phyloP scores from a whole-genome alignment of 2,113 vertebrate species.

The Onychostoma macrolepis region DNA sequence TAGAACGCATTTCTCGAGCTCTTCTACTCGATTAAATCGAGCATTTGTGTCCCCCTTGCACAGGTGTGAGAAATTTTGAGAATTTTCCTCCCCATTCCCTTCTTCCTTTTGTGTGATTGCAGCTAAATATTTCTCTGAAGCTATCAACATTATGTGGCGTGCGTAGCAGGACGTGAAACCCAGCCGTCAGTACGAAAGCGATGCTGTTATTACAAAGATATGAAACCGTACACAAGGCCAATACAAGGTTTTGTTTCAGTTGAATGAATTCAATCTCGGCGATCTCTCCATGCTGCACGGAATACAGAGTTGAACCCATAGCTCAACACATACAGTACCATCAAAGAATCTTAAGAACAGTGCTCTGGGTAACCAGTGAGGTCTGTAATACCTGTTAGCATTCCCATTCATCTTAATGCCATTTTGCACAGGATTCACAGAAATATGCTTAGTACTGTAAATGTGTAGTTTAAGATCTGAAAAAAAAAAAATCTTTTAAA shows the following conservation, averaged over 20 bases:
- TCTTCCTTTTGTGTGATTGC: background rate
- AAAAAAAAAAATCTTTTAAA: no score
- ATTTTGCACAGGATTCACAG: background rate
- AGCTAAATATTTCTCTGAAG: slow-evolving; percentile 20
- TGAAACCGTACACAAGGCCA: slow-evolving; percentile 31
- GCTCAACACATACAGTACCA: background rate
- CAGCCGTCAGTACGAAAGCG: background rate
- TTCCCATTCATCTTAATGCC: background rate
- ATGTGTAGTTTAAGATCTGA: background rate
- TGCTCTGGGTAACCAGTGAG: slow-evolving; percentile 5
- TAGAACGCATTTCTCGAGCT: background rate
- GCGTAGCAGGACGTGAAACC: background rate
- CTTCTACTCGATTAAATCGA: background rate
- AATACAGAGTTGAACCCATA: slow-evolving; percentile 12
- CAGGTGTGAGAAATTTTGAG: background rate
- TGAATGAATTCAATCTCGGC: slow-evolving; percentile 39
- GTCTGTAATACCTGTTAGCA: background rate
- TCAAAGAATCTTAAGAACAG: background rate
- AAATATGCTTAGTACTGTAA: background rate
- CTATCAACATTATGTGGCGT: background rate
- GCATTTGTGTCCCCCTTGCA: background rate
- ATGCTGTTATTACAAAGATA: slow-evolving; percentile 39
- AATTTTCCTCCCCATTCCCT: background rate
- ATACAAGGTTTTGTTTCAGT: slow-evolving; percentile 38
- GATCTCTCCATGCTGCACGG: background rate